Evolutionary conservation across 2,113 vertebrate genomes (phyloP).

Genomic region (Anolis carolinensis): DNA sequence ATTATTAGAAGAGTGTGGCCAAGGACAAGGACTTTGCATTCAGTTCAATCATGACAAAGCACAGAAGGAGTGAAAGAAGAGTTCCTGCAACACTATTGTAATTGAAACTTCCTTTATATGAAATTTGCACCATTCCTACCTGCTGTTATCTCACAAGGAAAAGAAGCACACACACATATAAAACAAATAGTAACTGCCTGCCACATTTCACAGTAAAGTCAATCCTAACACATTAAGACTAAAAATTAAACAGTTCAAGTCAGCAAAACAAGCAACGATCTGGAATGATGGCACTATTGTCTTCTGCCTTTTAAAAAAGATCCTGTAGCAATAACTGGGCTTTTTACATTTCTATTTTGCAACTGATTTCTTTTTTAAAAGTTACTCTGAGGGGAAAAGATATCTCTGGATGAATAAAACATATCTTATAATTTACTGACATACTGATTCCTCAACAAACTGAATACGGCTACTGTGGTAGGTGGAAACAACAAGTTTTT

Average conservation of each 20-base stretch:
- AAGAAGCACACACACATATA: neutral
- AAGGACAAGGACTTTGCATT: neutral
- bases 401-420: no score
- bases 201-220: neutral
- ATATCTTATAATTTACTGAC: neutral
- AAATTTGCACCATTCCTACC: no score
- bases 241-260: neutral
- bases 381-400: neutral
- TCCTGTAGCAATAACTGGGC: slow-evolving; percentile 18
- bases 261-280: slow-evolving; percentile 25
- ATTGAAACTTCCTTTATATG: no score
- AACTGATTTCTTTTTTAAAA: slow-evolving; percentile 22
- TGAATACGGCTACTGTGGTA: slow-evolving; percentile 17
- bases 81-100: neutral
- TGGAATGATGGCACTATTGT: neutral
- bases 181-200: neutral
- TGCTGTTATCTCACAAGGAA: neutral
- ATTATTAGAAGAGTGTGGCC: no score
- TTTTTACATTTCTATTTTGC: slow-evolving; percentile 32
- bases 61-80: neutral
- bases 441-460: neutral
- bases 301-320: slow-evolving; percentile 10
- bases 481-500: slow-evolving; percentile 1
- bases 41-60: neutral
- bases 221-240: no score